Percentiles rank a stretch among this genome's conserved stretches.
Conservation (phyloP, 2,888 invertebrate genomes). For the Marronus borbonicus region DNA sequence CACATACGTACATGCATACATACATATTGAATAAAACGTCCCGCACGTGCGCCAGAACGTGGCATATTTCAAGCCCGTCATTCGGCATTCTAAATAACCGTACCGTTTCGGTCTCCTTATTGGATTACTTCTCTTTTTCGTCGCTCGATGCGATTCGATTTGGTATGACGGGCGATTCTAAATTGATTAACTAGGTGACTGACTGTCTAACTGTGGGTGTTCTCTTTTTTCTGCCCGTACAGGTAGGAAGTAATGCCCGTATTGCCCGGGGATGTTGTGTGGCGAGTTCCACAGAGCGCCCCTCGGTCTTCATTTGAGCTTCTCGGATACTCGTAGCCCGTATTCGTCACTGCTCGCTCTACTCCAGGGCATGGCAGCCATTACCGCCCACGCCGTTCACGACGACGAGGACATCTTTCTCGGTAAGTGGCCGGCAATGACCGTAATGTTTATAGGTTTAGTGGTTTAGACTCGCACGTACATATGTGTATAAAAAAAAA, state of each 20-base stretch:
- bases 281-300: constrained; percentile 72
- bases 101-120: neutral
- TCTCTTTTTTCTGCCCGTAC: constrained; percentile 56
- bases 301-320: constrained; percentile 69
- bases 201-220: constrained; percentile 37
- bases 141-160: neutral
- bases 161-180: neutral
- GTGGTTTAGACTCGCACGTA: neutral
- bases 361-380: constrained; percentile 75
- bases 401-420: constrained; percentile 78
- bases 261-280: constrained; percentile 72
- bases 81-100: constrained; percentile 1
- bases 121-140: neutral
- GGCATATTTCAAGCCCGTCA: neutral
- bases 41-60: neutral
- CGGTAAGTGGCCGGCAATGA: constrained; percentile 67
- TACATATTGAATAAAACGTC: constrained; percentile 4
- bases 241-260: constrained; percentile 67
- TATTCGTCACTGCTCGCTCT: constrained; percentile 76
- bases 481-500: neutral
- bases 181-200: neutral
- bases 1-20: neutral
- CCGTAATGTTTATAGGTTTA: no score
- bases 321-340: constrained; percentile 72
- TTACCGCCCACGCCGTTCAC: constrained; percentile 73